Evolutionary conservation across 1,140 invertebrate genomes (phyloP).

Genomic region (Leucophenga varia): DNA sequence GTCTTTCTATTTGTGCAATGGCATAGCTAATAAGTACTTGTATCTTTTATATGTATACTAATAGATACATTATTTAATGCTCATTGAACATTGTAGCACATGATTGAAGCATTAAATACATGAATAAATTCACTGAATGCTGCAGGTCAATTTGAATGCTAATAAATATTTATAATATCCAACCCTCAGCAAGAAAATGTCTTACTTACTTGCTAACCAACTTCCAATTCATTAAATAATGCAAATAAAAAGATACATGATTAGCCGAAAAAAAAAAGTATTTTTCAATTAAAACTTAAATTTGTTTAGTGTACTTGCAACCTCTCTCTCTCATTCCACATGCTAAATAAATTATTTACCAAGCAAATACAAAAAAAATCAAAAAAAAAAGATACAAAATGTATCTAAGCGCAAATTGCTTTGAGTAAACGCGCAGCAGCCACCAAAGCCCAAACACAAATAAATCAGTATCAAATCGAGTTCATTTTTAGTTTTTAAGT

Average conservation of each 20-base stretch:
- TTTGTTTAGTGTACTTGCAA: slow-evolving; percentile 1
- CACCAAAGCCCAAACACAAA: slow-evolving; percentile 19
- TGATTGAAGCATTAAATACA: too few species aligned
- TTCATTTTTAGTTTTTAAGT: too few species aligned
- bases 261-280: too few species aligned
- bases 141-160: too few species aligned
- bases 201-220: too few species aligned
- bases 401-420: slow-evolving; percentile 7
- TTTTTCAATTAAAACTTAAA: slow-evolving; percentile 35
- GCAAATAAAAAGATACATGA: too few species aligned
- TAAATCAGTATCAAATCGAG: slow-evolving; percentile 12
- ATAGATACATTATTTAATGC: slow-evolving; percentile 20
- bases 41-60: too few species aligned
- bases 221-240: too few species aligned
- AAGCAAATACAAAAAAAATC: slow-evolving; percentile 24
- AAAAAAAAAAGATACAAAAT: slow-evolving; percentile 31
- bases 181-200: too few species aligned
- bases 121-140: too few species aligned
- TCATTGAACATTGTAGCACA: slow-evolving; percentile 45
- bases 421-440: too few species aligned
- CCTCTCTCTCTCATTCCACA: slow-evolving; percentile 2
- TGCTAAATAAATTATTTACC: slow-evolving; percentile 40
- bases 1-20: background rate
- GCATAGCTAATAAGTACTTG: background rate
- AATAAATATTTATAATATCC: too few species aligned